Percentiles rank a stretch among this genome's conserved stretches.
Conservation (phyloP, 53 echinoderm and acorn worm genomes). For the Apostichopus leukothele region DNA sequence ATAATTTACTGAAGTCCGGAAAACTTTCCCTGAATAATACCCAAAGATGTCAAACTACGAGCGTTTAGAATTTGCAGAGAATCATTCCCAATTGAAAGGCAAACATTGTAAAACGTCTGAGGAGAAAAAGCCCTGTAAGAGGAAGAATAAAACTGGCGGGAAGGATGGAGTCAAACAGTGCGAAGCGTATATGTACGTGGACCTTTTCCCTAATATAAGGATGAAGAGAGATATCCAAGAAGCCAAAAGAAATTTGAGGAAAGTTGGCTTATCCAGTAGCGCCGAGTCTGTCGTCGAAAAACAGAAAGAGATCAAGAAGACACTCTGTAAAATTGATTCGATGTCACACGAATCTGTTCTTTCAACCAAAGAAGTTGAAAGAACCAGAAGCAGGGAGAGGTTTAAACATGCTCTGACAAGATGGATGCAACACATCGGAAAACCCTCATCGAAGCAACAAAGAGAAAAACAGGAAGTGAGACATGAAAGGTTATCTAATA, state of each 20-base stretch:
- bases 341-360: background rate
- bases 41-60: too few relatives aligned
- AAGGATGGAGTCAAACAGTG: background rate
- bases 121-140: too few relatives aligned
- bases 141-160: background rate
- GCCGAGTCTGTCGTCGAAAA: background rate
- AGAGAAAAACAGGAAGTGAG: background rate
- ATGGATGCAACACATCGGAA: background rate
- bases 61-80: too few relatives aligned
- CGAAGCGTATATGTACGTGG: conserved; percentile 29
- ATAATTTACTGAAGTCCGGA: too few relatives aligned
- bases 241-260: conserved; percentile 5
- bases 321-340: background rate
- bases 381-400: background rate
- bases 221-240: conserved; percentile 20
- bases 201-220: background rate
- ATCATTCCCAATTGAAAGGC: too few relatives aligned
- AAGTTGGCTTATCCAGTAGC: conserved; percentile 19
- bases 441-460: background rate
- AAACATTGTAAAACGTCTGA: too few relatives aligned
- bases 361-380: background rate
- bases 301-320: background rate
- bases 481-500: too few relatives aligned
- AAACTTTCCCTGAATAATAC: too few relatives aligned
- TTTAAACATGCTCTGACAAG: conserved; percentile 17